A percentile compares a stretch with the other conserved stretches of the same genome.
phyloP scores from a whole-genome alignment of 2,113 vertebrate genomes.

The Protobothrops flavoviridis region DNA sequence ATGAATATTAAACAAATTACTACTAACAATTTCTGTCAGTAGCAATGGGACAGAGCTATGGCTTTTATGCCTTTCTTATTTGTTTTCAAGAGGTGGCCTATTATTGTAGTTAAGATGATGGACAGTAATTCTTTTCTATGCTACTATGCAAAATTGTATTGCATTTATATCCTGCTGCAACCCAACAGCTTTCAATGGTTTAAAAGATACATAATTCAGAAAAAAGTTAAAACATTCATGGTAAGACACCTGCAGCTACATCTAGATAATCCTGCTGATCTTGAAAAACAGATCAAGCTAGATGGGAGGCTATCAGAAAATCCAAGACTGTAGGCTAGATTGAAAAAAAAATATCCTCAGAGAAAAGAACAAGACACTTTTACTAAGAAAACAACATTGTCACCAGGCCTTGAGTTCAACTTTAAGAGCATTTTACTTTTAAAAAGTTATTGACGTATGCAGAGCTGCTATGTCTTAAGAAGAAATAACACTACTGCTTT shows the following conservation, averaged over 20 bases:
- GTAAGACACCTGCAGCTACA: background rate
- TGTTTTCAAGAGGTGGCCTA: background rate
- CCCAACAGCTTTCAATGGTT: background rate
- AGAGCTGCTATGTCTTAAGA: background rate
- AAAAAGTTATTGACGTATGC: background rate
- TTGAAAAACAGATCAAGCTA: background rate
- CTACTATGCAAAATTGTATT: background rate
- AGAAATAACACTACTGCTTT: background rate
- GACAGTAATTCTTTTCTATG: background rate
- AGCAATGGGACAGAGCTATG: background rate
- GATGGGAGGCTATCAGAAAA: background rate
- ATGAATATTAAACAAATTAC: background rate
- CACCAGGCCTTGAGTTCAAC: background rate
- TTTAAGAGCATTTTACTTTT: background rate
- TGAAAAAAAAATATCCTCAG: background rate
- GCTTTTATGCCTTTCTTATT: background rate
- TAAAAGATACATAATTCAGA: background rate
- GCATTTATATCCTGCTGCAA: background rate
- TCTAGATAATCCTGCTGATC: background rate
- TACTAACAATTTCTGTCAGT: background rate
- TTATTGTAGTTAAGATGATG: background rate
- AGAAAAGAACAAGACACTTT: background rate
- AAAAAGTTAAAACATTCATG: background rate
- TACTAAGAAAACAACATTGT: background rate
- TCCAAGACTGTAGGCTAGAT: background rate